These are phyloP conservation scores for Xyrauchen texanus DNA, from an alignment of 2,113 vertebrate species.

Conservation along the genomic window DNA sequence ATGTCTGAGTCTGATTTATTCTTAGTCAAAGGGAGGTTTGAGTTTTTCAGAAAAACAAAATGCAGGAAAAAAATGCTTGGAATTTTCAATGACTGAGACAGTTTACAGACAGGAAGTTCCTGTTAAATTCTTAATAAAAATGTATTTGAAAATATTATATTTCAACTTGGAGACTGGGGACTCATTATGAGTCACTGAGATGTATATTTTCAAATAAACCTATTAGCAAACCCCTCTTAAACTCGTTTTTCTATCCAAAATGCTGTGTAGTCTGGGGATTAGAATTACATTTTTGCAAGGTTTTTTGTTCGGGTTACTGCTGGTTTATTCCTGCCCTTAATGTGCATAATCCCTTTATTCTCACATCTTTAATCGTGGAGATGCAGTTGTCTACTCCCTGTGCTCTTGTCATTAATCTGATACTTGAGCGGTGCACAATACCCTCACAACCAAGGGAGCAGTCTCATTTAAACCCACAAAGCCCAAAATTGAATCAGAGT, in stretches of 20 bases:
- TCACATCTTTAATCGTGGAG: conserved; percentile 26
- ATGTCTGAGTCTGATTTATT: conserved; percentile 46
- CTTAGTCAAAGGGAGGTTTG: too few species aligned
- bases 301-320: neutral
- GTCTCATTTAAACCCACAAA: conserved; percentile 15
- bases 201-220: neutral
- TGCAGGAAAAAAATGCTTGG: too few species aligned
- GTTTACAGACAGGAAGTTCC: too few species aligned
- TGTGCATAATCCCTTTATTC: neutral
- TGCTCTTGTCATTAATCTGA: neutral
- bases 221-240: neutral
- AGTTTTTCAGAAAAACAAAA: too few species aligned
- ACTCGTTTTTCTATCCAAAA: neutral
- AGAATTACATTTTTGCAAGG: neutral
- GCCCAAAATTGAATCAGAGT: conserved; percentile 17
- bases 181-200: neutral
- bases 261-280: neutral
- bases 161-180: too few species aligned
- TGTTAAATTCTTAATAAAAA: too few species aligned
- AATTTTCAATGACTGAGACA: too few species aligned
- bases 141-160: too few species aligned
- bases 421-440: conserved; percentile 11
- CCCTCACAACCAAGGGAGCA: conserved; percentile 8
- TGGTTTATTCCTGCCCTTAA: conserved; percentile 1
- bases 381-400: neutral